Conservation (phyloP, 2,888 invertebrate genomes). For the Tineola bisselliella region DNA sequence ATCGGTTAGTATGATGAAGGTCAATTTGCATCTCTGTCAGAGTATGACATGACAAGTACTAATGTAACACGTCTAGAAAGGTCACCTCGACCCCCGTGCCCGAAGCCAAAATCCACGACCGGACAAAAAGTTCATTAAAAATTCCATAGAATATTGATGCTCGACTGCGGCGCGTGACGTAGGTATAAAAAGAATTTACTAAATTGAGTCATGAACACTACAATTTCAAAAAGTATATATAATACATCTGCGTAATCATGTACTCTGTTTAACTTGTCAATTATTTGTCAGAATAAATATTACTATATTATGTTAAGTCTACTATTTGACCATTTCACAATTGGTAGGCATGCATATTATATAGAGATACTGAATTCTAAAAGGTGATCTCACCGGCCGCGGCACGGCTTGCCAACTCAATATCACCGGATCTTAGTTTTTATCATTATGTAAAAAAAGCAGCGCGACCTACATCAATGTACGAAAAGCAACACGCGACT, state of each 20-base stretch:
- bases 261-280: not conserved
- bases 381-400: conserved; percentile 35
- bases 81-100: conserved; percentile 29
- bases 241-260: not conserved
- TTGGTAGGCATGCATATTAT: not conserved
- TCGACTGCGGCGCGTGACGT: not conserved
- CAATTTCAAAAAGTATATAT: too few relatives aligned
- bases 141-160: conserved; percentile 2
- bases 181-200: not conserved
- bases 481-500: not conserved
- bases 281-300: not conserved
- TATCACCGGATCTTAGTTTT: conserved; percentile 37
- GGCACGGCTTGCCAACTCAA: conserved; percentile 24
- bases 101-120: conserved; percentile 8
- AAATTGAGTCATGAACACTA: not conserved
- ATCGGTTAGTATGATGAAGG: conserved; percentile 23
- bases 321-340: not conserved
- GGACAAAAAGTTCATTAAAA: conserved; percentile 7
- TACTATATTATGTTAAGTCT: not conserved
- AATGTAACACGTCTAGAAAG: conserved; percentile 26
- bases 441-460: conserved; percentile 34
- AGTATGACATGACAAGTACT: conserved; percentile 27
- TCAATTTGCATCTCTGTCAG: conserved; percentile 19
- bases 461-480: conserved; percentile 56
- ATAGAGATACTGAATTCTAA: not conserved